Conservation (phyloP, 2,797 vertebrate genomes). For the Peromyscus nudipes region DNA sequence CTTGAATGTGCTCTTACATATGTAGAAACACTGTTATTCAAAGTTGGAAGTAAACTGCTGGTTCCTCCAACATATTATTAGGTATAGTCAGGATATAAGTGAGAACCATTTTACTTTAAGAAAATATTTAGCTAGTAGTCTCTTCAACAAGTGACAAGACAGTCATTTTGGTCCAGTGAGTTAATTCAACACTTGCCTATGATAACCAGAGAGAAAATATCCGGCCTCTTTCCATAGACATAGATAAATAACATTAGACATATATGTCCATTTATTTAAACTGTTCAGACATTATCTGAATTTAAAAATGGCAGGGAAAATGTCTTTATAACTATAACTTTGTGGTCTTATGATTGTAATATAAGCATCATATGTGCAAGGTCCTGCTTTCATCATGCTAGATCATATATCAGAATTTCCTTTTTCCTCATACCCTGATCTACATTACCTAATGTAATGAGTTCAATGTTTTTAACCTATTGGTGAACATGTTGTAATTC, state of each 20-base stretch:
- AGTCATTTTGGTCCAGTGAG: neutral
- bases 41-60: constrained; percentile 5
- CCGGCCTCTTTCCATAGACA: neutral
- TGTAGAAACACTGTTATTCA: neutral
- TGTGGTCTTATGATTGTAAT: neutral
- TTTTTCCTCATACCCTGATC: neutral
- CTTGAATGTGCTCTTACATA: neutral
- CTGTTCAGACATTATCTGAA: neutral
- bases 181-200: neutral
- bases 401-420: neutral
- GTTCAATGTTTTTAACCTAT: neutral
- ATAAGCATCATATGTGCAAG: neutral
- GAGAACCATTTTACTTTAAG: neutral
- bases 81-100: neutral
- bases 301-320: neutral
- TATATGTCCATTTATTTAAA: neutral
- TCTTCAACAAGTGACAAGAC: neutral
- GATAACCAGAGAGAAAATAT: neutral
- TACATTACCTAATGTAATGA: neutral
- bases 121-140: neutral
- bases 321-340: neutral
- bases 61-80: neutral
- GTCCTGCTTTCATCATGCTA: neutral
- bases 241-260: constrained; percentile 7
- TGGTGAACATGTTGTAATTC: neutral